Evolutionary conservation across 2,888 invertebrate genomes (phyloP).

Genomic region (Zygogramma bicolorata): DNA sequence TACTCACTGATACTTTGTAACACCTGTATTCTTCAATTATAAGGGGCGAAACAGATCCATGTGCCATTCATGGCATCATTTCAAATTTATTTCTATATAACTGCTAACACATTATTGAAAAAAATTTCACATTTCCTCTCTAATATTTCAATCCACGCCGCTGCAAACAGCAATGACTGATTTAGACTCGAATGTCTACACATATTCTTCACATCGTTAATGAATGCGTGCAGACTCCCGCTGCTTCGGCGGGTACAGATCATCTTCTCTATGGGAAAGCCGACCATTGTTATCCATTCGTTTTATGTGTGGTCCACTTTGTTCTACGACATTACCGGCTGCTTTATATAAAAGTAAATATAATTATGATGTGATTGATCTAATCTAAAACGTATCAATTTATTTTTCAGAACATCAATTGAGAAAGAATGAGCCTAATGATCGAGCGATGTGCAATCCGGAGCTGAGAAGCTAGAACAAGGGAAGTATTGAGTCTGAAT

Average conservation of each 20-base stretch:
- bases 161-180: slow-evolving; percentile 9
- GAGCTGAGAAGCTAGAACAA: not conserved
- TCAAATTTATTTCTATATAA: too few species aligned
- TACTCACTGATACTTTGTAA: too few species aligned
- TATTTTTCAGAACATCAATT: not conserved
- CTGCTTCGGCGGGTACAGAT: slow-evolving; percentile 58
- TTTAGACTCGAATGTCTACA: slow-evolving; percentile 36
- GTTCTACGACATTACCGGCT: slow-evolving; percentile 39
- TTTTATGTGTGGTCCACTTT: slow-evolving; percentile 62
- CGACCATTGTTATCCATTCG: slow-evolving; percentile 56
- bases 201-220: slow-evolving; percentile 63
- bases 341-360: slow-evolving; percentile 10
- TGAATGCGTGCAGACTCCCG: slow-evolving; percentile 65
- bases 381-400: slow-evolving; percentile 12
- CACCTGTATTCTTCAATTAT: too few species aligned
- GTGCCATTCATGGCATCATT: too few species aligned
- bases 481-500: not conserved
- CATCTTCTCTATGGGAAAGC: slow-evolving; percentile 55
- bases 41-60: too few species aligned
- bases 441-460: not conserved
- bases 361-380: slow-evolving; percentile 11
- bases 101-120: too few species aligned
- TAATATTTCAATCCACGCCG: not conserved
- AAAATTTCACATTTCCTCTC: too few species aligned
- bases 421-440: not conserved